Conservation (phyloP, 2,113 vertebrate species). For the Rhodinocichla rosea region DNA sequence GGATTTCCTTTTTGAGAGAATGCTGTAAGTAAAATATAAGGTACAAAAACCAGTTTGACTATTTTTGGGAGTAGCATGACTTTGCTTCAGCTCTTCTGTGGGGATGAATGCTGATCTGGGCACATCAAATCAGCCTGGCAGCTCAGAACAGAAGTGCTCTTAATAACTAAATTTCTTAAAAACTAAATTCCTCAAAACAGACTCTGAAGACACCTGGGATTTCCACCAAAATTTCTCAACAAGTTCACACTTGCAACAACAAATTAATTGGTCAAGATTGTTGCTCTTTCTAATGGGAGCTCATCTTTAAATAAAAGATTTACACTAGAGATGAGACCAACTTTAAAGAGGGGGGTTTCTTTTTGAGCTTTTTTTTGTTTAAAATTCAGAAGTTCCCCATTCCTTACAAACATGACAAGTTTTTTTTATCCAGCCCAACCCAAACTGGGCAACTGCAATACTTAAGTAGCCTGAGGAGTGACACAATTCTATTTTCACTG, state of each 20-base stretch:
- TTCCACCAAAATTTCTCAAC: neutral
- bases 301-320: neutral
- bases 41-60: neutral
- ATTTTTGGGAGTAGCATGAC: neutral
- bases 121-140: neutral
- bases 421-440: neutral
- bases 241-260: neutral
- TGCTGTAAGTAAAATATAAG: neutral
- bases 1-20: neutral
- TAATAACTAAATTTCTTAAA: neutral
- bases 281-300: neutral
- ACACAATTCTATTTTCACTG: neutral
- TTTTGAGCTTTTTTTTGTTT: neutral
- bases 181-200: neutral
- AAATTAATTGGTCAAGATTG: neutral
- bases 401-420: neutral
- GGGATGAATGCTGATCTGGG: neutral
- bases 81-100: neutral
- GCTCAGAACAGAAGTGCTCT: neutral
- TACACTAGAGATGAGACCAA: neutral
- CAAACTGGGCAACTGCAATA: neutral
- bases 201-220: neutral
- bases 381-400: neutral
- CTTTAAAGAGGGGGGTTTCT: neutral
- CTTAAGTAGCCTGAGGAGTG: neutral